These are phyloP conservation scores for Lemur catta DNA, from an alignment of 2,797 vertebrate species.

Conservation along the genomic window DNA sequence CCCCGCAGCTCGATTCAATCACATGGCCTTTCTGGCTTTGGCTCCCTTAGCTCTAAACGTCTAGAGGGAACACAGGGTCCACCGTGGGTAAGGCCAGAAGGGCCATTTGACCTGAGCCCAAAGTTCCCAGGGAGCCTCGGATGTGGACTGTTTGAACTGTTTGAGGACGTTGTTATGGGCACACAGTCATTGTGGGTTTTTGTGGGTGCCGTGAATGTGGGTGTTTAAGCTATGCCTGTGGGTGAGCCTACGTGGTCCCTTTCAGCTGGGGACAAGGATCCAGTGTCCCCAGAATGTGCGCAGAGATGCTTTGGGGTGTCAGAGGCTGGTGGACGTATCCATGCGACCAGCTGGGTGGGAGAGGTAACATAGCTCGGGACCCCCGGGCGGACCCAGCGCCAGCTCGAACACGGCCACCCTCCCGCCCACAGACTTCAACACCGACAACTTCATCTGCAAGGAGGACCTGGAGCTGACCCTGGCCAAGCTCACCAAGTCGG, in stretches of 20 bases:
- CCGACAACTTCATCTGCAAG: slow-evolving; percentile 98
- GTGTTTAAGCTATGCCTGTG: neutral
- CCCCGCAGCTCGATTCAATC: neutral
- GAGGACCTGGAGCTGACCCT: slow-evolving; percentile 95
- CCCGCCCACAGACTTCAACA: slow-evolving; percentile 92
- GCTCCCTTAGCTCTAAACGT: neutral
- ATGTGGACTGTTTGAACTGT: neutral
- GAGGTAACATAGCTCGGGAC: neutral
- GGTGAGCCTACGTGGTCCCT: neutral
- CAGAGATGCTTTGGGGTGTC: neutral
- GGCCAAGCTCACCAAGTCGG: slow-evolving; percentile 95
- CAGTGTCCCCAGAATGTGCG: neutral
- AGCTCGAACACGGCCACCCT: neutral
- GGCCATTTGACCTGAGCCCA: neutral
- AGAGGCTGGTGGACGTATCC: neutral
- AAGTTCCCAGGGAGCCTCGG: neutral
- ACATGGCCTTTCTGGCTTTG: neutral
- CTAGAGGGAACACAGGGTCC: neutral
- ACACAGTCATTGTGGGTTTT: neutral
- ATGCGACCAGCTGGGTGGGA: neutral
- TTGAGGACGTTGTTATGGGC: neutral
- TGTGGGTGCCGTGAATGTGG: neutral
- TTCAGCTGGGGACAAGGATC: neutral
- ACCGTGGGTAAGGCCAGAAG: neutral
- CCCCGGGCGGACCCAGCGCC: neutral